A percentile compares a stretch with the other conserved stretches of the same genome.
These are phyloP conservation scores for Chalcosyrphus nemorum DNA, from an alignment of 2,888 invertebrate species.

Conservation along the genomic window DNA sequence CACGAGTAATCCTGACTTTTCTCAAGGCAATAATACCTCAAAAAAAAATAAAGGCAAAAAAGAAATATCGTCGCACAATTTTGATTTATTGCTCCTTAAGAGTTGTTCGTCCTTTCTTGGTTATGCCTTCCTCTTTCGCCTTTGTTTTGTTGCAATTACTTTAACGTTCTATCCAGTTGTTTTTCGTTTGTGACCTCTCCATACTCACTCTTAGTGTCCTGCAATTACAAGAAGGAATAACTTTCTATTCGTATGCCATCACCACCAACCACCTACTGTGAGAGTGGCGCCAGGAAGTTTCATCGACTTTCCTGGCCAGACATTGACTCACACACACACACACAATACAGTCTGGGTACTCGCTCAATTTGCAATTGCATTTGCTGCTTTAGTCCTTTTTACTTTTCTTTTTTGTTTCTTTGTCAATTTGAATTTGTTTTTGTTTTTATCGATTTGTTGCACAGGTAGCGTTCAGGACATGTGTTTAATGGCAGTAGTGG, in stretches of 20 bases:
- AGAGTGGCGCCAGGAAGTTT: slow-evolving; percentile 71
- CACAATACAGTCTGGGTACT: slow-evolving; percentile 33
- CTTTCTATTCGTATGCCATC: slow-evolving; percentile 43
- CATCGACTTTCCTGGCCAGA: slow-evolving; percentile 67
- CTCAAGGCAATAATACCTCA: too few species aligned
- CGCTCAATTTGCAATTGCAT: slow-evolving; percentile 67
- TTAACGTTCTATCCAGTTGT: slow-evolving; percentile 23
- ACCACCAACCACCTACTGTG: slow-evolving; percentile 64
- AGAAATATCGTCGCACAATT: slow-evolving; percentile 66
- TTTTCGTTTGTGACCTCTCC: slow-evolving; percentile 21
- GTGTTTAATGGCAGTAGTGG: slow-evolving; percentile 7
- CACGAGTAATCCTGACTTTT: slow-evolving; percentile 65
- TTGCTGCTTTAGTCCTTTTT: slow-evolving; percentile 44
- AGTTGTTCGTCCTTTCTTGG: slow-evolving; percentile 46
- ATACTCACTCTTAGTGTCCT: not conserved
- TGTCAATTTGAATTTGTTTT: not conserved
- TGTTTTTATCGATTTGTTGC: slow-evolving; percentile 34
- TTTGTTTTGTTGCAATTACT: slow-evolving; percentile 62
- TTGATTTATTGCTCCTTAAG: slow-evolving; percentile 68
- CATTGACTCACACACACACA: slow-evolving; percentile 46
- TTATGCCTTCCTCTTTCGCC: not conserved
- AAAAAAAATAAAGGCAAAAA: slow-evolving; percentile 51
- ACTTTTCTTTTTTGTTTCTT: not conserved
- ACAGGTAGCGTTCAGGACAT: slow-evolving; percentile 45
- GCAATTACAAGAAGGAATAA: slow-evolving; percentile 26